Conservation (phyloP, 53 echinoderm and acorn worm species). For the Mesocentrotus franciscanus region DNA sequence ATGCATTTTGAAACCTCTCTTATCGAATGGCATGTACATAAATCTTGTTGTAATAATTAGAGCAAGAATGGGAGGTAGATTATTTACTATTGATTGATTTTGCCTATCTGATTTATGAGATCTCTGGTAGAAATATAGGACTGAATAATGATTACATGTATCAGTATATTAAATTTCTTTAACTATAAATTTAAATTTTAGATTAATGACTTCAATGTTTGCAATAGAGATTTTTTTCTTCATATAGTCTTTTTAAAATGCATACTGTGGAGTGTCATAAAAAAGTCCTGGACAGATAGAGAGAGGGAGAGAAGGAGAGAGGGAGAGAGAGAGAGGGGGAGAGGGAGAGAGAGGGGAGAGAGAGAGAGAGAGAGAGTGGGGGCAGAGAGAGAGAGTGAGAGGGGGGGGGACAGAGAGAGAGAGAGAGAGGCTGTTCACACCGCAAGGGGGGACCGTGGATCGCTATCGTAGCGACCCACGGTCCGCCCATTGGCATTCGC, state of each 20-base stretch:
- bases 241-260: background rate
- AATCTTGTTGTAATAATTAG: background rate
- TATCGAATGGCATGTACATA: background rate
- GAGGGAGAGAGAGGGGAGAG: background rate
- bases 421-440: too few relatives aligned
- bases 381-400: too few relatives aligned
- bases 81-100: background rate
- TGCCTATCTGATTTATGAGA: background rate
- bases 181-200: background rate
- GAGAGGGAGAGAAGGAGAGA: background rate
- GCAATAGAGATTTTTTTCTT: too few relatives aligned
- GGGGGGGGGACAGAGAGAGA: too few relatives aligned
- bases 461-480: too few relatives aligned
- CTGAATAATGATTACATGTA: background rate
- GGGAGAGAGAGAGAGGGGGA: background rate
- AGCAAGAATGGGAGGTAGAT: background rate
- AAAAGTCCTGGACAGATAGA: background rate
- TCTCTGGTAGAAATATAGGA: background rate
- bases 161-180: too few relatives aligned
- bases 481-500: too few relatives aligned
- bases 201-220: too few relatives aligned
- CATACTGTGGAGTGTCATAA: background rate
- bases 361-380: background rate
- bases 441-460: too few relatives aligned
- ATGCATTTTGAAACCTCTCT: background rate